Evolutionary conservation across 1,140 invertebrate species (phyloP).

Genomic region (Melitaea cinxia): DNA sequence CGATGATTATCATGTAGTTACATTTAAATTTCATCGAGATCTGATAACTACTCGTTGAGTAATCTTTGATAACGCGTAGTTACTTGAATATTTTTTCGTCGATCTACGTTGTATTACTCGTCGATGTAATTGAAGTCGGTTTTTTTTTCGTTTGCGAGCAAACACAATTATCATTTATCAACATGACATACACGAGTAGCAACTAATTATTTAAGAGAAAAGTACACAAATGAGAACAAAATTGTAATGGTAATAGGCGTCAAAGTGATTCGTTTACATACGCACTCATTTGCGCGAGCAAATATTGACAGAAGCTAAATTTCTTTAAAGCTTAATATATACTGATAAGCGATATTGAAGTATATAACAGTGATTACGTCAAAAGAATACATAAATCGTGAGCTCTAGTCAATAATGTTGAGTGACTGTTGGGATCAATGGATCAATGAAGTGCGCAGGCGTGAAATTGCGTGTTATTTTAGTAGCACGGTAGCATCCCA

Average conservation of each 20-base stretch:
- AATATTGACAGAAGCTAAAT: slow-evolving; percentile 19
- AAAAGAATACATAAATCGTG: slow-evolving; percentile 25
- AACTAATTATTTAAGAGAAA: slow-evolving; percentile 13
- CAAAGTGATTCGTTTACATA: slow-evolving; percentile 5
- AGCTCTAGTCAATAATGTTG: slow-evolving; percentile 26
- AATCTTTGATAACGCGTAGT: too few relatives aligned
- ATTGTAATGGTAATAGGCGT: slow-evolving; percentile 18
- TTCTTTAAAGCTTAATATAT: slow-evolving; percentile 15
- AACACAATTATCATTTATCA: background rate
- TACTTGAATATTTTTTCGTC: too few relatives aligned
- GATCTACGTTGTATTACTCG: too few relatives aligned
- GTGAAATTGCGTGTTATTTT: slow-evolving; percentile 19
- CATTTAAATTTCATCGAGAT: too few relatives aligned
- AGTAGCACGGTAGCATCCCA: too few relatives aligned
- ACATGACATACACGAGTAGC: background rate
- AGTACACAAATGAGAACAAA: slow-evolving; percentile 9
- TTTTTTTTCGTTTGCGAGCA: too few relatives aligned
- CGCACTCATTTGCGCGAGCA: slow-evolving; percentile 3
- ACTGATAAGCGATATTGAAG: slow-evolving; percentile 7
- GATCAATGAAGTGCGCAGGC: slow-evolving; percentile 26
- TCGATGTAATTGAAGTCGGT: too few relatives aligned
- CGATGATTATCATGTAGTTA: too few relatives aligned
- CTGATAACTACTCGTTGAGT: too few relatives aligned
- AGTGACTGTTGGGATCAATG: slow-evolving; percentile 13
- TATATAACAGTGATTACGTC: slow-evolving; percentile 21